These are phyloP conservation scores for Mesocricetus auratus DNA, from an alignment of 2,113 vertebrate genomes.

Conservation along the genomic window DNA sequence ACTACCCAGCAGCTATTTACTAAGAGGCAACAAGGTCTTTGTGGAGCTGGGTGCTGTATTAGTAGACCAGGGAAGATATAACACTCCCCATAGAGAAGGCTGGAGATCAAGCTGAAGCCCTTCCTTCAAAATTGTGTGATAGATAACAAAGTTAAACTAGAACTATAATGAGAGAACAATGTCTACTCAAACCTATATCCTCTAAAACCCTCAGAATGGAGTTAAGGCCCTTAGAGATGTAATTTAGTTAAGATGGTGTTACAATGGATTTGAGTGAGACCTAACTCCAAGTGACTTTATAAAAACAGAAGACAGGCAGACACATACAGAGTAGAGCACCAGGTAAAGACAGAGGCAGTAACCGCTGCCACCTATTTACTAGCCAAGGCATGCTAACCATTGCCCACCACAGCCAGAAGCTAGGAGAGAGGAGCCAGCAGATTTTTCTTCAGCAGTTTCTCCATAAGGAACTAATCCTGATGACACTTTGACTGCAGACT, in stretches of 20 bases:
- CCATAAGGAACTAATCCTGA: neutral
- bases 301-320: neutral
- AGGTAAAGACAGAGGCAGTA: neutral
- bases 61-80: neutral
- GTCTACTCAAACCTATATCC: neutral
- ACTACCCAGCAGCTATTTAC: neutral
- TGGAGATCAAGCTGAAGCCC: neutral
- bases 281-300: neutral
- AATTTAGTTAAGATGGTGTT: neutral
- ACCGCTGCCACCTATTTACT: fast-evolving
- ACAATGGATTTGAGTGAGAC: neutral
- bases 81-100: neutral
- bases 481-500: neutral
- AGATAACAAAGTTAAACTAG: neutral
- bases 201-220: neutral
- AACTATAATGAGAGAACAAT: neutral
- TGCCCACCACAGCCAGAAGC: neutral
- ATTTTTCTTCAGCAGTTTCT: neutral
- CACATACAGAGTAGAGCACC: neutral
- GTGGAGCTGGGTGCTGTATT: neutral
- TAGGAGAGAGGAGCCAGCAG: neutral
- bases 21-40: neutral
- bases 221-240: neutral
- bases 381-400: neutral
- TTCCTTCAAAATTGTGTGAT: neutral